Evolutionary conservation across 2,797 vertebrate species (phyloP).

Genomic region (Siniperca scherzeri): DNA sequence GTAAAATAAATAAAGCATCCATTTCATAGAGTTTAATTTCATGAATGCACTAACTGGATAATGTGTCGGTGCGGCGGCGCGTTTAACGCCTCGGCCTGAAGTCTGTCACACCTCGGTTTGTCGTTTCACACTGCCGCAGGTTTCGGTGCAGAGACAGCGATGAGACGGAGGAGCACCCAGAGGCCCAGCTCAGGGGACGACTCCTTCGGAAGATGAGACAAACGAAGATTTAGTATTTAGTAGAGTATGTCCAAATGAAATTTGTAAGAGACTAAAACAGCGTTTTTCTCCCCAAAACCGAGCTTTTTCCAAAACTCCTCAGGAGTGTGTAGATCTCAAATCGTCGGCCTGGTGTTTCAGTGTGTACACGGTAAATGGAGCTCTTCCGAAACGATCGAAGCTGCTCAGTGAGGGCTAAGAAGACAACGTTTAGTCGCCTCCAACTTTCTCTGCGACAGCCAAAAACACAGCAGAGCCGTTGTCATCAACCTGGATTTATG

Average conservation of each 20-base stretch:
- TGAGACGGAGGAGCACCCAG: neutral
- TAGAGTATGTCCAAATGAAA: neutral
- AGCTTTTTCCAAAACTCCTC: neutral
- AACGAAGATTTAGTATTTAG: neutral
- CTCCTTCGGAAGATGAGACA: neutral
- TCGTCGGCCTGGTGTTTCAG: no score
- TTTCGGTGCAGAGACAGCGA: neutral
- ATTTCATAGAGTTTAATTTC: slow-evolving; percentile 27
- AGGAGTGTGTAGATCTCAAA: neutral
- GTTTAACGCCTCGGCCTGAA: slow-evolving; percentile 15
- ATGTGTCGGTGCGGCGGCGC: neutral
- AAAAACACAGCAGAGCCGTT: no score
- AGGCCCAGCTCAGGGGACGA: neutral
- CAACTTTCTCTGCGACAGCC: neutral
- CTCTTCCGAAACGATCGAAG: no score
- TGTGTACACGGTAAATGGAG: no score
- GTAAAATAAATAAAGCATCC: neutral
- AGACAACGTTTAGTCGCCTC: no score
- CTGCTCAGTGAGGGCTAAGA: no score
- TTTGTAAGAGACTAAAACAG: neutral
- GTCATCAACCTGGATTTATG: no score
- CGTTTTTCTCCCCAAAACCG: no score
- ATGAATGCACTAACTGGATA: neutral
- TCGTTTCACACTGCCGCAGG: neutral
- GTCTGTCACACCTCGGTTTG: slow-evolving; percentile 11